Evolutionary conservation across 2,797 vertebrate species (phyloP).

Genomic region (Delichon dasypus): DNA sequence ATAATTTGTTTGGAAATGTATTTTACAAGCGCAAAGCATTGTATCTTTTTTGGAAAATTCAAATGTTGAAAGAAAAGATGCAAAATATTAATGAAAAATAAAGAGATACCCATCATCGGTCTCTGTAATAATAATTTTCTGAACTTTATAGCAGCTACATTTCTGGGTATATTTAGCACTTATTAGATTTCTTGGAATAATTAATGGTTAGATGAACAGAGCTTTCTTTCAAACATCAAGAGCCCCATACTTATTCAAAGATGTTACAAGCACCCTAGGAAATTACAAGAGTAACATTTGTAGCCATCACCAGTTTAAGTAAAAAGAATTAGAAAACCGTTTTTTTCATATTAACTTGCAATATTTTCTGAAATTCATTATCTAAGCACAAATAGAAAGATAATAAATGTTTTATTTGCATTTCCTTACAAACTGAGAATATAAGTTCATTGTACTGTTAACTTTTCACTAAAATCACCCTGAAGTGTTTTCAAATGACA

Average conservation of each 20-base stretch:
- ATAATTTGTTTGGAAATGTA: background rate
- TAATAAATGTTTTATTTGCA: background rate
- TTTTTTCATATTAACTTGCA: background rate
- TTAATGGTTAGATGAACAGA: background rate
- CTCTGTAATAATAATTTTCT: background rate
- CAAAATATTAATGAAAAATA: background rate
- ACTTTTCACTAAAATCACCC: background rate
- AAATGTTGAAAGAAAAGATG: background rate
- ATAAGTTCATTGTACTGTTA: background rate
- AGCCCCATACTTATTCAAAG: background rate
- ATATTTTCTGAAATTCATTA: background rate
- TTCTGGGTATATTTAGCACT: background rate
- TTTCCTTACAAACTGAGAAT: background rate
- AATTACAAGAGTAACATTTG: background rate
- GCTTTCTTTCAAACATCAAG: background rate
- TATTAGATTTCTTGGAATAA: background rate
- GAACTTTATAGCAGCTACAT: background rate
- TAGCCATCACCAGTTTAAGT: background rate
- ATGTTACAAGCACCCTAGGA: background rate
- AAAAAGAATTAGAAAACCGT: background rate
- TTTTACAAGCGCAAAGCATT: background rate
- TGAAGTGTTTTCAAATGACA: background rate
- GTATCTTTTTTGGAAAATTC: background rate
- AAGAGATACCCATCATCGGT: background rate
- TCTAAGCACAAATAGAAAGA: background rate